These are phyloP conservation scores for Anthopleura sola DNA, from an alignment of 64 coral and sea anemone species.

Conservation along the genomic window DNA sequence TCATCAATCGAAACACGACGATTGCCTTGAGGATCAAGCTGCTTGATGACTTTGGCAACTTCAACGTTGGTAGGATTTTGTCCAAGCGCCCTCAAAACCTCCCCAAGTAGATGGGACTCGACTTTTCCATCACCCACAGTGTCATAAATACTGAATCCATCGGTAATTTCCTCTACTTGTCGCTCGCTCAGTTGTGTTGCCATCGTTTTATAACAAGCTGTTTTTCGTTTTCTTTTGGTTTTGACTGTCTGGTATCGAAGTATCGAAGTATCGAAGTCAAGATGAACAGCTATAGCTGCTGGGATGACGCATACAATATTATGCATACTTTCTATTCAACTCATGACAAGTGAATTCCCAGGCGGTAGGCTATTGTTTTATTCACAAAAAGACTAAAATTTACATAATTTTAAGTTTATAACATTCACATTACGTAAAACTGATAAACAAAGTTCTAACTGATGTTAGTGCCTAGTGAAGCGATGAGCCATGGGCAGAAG, in stretches of 20 bases:
- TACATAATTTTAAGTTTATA: background rate
- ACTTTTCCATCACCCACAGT: constrained; percentile 84
- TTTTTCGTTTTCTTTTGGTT: background rate
- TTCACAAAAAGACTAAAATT: background rate
- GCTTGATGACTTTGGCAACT: constrained; percentile 73
- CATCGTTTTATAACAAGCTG: constrained; percentile 27
- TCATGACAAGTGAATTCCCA: constrained; percentile 6
- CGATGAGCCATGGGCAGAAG: background rate
- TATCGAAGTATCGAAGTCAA: background rate
- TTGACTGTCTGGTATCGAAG: too few relatives aligned
- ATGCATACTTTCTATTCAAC: constrained; percentile 18
- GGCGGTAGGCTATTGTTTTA: background rate
- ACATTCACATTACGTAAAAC: background rate
- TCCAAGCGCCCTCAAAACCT: constrained; percentile 57
- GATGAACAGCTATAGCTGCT: too few relatives aligned
- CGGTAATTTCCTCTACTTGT: constrained; percentile 57
- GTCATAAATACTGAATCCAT: constrained; percentile 71
- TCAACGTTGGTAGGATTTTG: constrained; percentile 78
- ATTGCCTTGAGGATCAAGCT: constrained; percentile 66
- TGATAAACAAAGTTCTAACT: background rate
- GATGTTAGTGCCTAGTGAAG: background rate
- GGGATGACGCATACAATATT: background rate
- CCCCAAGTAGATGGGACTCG: constrained; percentile 54
- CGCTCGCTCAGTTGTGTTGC: constrained; percentile 56
- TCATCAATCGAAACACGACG: constrained; percentile 65